These are phyloP conservation scores for Anneissia japonica DNA, from an alignment of 35 echinoderm and acorn worm species.

Conservation along the genomic window DNA sequence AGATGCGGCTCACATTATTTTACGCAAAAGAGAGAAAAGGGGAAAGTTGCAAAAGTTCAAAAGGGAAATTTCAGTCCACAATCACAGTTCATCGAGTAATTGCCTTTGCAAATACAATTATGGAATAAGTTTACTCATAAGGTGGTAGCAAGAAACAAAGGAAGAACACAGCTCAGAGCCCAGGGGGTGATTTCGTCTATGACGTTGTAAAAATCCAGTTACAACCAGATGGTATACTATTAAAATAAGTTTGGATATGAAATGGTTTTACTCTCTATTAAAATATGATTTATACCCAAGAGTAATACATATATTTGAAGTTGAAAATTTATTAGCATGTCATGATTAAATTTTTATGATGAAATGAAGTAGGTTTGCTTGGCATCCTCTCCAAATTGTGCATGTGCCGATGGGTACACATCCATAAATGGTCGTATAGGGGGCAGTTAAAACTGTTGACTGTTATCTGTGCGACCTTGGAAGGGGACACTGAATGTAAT, in stretches of 20 bases:
- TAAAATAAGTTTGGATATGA: not conserved
- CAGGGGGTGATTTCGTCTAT: too few species aligned
- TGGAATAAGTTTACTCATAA: too few species aligned
- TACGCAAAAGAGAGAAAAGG: too few species aligned
- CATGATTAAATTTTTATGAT: not conserved
- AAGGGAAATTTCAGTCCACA: too few species aligned
- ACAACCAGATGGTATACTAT: not conserved
- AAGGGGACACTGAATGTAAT: too few species aligned
- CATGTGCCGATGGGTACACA: not conserved
- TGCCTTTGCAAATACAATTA: too few species aligned
- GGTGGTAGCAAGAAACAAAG: too few species aligned
- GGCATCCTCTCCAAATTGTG: not conserved
- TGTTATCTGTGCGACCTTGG: not conserved
- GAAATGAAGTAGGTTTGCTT: not conserved
- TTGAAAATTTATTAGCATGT: not conserved
- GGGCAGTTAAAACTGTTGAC: not conserved
- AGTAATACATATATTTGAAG: not conserved
- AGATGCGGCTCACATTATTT: too few species aligned
- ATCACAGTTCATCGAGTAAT: too few species aligned
- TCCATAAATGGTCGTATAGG: not conserved
- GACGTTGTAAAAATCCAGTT: too few species aligned
- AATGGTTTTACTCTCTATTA: not conserved
- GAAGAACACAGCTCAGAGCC: too few species aligned
- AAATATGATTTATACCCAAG: not conserved
- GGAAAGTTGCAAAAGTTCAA: too few species aligned